Percentiles rank a stretch among this genome's conserved stretches.
These are phyloP conservation scores for Trichonephila inaurata DNA, from an alignment of 1,140 invertebrate species.

Conservation along the genomic window DNA sequence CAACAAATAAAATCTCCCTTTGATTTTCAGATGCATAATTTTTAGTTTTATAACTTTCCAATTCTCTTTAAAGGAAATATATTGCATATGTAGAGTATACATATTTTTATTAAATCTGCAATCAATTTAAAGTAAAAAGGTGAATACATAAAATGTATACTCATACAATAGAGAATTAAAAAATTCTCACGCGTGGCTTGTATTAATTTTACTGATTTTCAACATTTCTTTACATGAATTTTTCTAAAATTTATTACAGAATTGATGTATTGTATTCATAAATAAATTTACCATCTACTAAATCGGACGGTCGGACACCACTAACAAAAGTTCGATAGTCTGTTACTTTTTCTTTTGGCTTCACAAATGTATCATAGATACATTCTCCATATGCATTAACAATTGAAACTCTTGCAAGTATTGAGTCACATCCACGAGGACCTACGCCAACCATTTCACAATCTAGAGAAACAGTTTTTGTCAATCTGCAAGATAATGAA, in stretches of 20 bases:
- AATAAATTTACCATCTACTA: slow-evolving; percentile 83
- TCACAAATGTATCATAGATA: slow-evolving; percentile 95
- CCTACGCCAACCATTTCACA: slow-evolving; percentile 98
- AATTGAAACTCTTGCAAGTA: slow-evolving; percentile 93
- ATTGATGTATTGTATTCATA: neutral
- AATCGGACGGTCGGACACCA: slow-evolving; percentile 89
- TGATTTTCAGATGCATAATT: too few relatives aligned
- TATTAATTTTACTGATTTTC: too few relatives aligned
- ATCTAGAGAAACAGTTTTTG: slow-evolving; percentile 91
- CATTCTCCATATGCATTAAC: slow-evolving; percentile 93
- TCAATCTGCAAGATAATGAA: slow-evolving; percentile 79
- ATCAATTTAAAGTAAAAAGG: too few relatives aligned
- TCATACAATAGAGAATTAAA: too few relatives aligned
- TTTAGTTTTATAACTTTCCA: too few relatives aligned
- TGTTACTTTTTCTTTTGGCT: slow-evolving; percentile 88
- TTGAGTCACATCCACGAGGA: slow-evolving; percentile 86
- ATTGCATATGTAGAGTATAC: too few relatives aligned
- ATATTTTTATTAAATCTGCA: too few relatives aligned
- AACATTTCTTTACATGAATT: too few relatives aligned
- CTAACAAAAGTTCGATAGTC: slow-evolving; percentile 95
- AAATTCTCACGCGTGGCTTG: too few relatives aligned
- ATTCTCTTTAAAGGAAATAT: too few relatives aligned
- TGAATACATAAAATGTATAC: too few relatives aligned
- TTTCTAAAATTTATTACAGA: neutral
- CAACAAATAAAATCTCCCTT: too few relatives aligned